Evolutionary conservation across 2,888 invertebrate species (phyloP).

Genomic region (Mesochorus sp.): DNA sequence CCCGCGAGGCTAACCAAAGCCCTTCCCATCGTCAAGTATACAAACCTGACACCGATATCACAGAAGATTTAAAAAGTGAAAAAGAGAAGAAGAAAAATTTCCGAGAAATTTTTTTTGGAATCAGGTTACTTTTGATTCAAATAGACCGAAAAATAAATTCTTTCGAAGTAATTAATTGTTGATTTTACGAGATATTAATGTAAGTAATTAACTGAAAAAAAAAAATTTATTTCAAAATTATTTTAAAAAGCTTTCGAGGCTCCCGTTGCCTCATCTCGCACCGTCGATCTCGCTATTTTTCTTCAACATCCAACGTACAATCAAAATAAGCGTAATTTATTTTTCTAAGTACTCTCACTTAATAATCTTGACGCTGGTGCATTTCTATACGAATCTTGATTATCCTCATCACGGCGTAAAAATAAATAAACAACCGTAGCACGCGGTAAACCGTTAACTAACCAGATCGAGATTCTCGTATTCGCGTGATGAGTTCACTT

Average conservation of each 20-base stretch:
- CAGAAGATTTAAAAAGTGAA: background rate
- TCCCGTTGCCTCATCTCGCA: too few relatives aligned
- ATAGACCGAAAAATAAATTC: background rate
- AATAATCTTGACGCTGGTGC: too few relatives aligned
- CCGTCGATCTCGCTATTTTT: too few relatives aligned
- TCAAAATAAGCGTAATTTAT: too few relatives aligned
- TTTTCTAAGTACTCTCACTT: too few relatives aligned
- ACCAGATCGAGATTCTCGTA: background rate
- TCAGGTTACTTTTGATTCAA: too few relatives aligned
- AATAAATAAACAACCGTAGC: background rate
- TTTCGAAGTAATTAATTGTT: background rate
- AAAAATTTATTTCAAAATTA: too few relatives aligned
- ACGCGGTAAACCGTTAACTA: conserved; percentile 3
- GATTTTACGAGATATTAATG: conserved; percentile 4
- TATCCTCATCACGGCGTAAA: too few relatives aligned
- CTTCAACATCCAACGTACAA: too few relatives aligned
- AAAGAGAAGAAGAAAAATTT: background rate
- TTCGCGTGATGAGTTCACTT: background rate
- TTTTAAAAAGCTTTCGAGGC: too few relatives aligned
- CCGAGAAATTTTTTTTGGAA: background rate
- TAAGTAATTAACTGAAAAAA: background rate
- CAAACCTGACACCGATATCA: conserved; percentile 37
- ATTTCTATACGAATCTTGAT: too few relatives aligned
- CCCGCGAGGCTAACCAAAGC: background rate
- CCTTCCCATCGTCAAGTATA: background rate